Base-by-base conservation (phyloP, 2,888 invertebrate genomes). In the Nomada ferruginata region DNA sequence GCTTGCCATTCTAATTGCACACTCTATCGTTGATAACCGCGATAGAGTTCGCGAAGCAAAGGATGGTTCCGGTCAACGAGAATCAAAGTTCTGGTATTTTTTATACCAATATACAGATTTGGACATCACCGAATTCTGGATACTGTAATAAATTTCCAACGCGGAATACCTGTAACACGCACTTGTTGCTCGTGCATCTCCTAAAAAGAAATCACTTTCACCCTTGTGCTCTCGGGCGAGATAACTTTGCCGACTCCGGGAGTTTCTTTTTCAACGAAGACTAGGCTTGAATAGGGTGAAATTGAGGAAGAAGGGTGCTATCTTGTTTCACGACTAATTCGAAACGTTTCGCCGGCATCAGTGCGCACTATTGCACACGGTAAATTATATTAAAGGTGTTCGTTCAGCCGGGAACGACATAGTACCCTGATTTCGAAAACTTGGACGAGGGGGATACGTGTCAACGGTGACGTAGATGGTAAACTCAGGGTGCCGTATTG, bases 401-500 rank as follows among this genome's bases (percentile, higher is more conserved):
- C 50, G 68, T 70, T 47, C 42, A n/a, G 18, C 36, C 44, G 42
- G 47, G 36, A 53, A 44, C 44, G 73, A 74, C 76, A 71, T 47
- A 74, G 29, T 83, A 74, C 13, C 73, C 83, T 53, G 70, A 72
- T 84, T 83, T 83, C 73, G 7, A 66, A 42, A 26, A 36, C 15
- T 63, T 73, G 50, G 57, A 60, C 29, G n/a, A 52, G 15, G 26
- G 50, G 20, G 47, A 20, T 18, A 42, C 57, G 66, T 81, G 79
- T 77, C 80, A 87, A 83, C 60, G 36, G 23, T 89, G 87, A 89
- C 89, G 87, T 83, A 79, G 78, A 13, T 53, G 44, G 13, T 64
- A 57, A 61, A 57, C 76, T 55, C 68, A 69, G 76, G 61, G 64
- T 78, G 66, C 65, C 20, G 66, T 84, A 89, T 89, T 85, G 89